Percentiles rank a stretch among this genome's conserved stretches.
Evolutionary conservation across 2,888 invertebrate genomes (phyloP).

Genomic region (Sinelater perroti): DNA sequence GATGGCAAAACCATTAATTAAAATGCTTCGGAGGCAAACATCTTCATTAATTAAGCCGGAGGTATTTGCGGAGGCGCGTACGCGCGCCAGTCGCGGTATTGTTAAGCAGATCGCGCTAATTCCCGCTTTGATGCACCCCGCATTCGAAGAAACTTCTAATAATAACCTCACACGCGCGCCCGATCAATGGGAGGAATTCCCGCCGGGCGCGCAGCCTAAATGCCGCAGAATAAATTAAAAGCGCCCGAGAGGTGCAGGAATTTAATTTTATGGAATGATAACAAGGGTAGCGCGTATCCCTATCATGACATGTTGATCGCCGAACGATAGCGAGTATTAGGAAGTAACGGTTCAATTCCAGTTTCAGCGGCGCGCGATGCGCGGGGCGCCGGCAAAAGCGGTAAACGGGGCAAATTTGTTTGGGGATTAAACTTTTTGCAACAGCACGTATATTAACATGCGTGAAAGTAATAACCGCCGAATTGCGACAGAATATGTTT

Average conservation of each 20-base stretch:
- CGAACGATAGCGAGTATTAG: neutral
- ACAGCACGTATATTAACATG: too few species aligned
- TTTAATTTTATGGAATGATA: slow-evolving; percentile 37
- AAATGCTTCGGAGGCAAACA: slow-evolving; percentile 32
- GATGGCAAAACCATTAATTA: slow-evolving; percentile 33
- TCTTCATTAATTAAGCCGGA: slow-evolving; percentile 37
- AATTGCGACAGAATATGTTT: too few species aligned
- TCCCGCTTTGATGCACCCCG: slow-evolving; percentile 27
- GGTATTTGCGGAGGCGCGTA: slow-evolving; percentile 29
- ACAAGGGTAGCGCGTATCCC: slow-evolving; percentile 20
- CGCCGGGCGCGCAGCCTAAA: slow-evolving; percentile 28
- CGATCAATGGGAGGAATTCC: slow-evolving; percentile 31
- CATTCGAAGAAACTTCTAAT: slow-evolving; percentile 34
- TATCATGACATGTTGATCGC: slow-evolving; percentile 8
- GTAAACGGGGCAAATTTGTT: too few species aligned
- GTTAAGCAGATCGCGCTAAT: slow-evolving; percentile 35
- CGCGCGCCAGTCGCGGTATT: slow-evolving; percentile 29
- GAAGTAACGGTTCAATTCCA: slow-evolving; percentile 4
- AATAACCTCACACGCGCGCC: slow-evolving; percentile 24
- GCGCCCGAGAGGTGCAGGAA: slow-evolving; percentile 31
- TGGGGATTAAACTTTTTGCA: too few species aligned
- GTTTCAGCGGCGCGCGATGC: too few species aligned
- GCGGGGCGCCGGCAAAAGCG: too few species aligned
- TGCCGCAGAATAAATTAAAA: slow-evolving; percentile 31
- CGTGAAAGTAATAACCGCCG: too few species aligned